Evolutionary conservation across 1,140 invertebrate genomes (phyloP).

Genomic region (Pantala flavescens): DNA sequence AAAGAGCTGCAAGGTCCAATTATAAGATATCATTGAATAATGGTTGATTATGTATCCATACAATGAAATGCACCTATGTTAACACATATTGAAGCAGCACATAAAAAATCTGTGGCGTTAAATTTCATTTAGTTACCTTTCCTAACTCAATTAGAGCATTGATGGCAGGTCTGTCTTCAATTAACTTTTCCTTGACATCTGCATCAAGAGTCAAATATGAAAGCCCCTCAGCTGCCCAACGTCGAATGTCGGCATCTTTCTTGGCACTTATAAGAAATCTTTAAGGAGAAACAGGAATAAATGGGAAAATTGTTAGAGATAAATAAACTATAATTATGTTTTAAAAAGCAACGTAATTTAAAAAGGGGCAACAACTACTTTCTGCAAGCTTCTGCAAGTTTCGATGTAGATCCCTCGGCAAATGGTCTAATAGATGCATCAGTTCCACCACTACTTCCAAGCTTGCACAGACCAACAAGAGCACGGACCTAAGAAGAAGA

Average conservation of each 20-base stretch:
- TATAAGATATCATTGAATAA: too few species aligned
- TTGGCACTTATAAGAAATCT: conserved; percentile 77
- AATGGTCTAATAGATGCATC: conserved; percentile 90
- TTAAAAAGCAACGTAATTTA: neutral
- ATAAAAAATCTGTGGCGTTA: too few species aligned
- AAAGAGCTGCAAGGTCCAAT: too few species aligned
- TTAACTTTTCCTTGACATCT: conserved; percentile 94
- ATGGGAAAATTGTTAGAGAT: neutral
- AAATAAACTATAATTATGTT: conserved; percentile 20
- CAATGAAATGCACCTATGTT: too few species aligned
- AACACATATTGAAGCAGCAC: too few species aligned
- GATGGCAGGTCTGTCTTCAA: conserved; percentile 74
- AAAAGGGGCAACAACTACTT: conserved; percentile 18
- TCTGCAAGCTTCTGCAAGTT: conserved; percentile 86
- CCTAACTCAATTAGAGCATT: conserved; percentile 81
- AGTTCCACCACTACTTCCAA: conserved; percentile 90
- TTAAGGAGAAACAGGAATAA: too few species aligned
- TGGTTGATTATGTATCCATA: too few species aligned
- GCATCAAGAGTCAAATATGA: conserved; percentile 96
- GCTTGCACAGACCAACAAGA: conserved; percentile 90
- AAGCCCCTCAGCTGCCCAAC: conserved; percentile 95
- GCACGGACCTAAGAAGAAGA: conserved; percentile 51
- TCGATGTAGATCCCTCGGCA: conserved; percentile 87
- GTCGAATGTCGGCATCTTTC: conserved; percentile 79
- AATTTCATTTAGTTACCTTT: conserved; percentile 30